These are phyloP conservation scores for Rattus norvegicus DNA, from an alignment of 2,113 vertebrate genomes.

Conservation along the genomic window GRCr8 NC_086034.1:85496501-85497000, in stretches of 20 bases:
- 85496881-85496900: background rate
- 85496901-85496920: fast-evolving
- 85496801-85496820: fast-evolving
- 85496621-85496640: fast-evolving
- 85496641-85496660: background rate
- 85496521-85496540: fast-evolving
- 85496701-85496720: background rate
- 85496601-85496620: fast-evolving
- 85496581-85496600: background rate
- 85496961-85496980: background rate
- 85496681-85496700: background rate
- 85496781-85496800: background rate
- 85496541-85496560: fast-evolving
- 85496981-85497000: background rate
- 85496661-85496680: background rate
- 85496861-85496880: background rate
- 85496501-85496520: fast-evolving
- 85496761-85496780: fast-evolving
- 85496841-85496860: background rate
- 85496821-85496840: background rate
- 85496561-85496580: fast-evolving
- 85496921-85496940: fast-evolving
- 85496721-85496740: background rate
- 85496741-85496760: background rate
- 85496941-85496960: background rate